A percentile compares a stretch with the other conserved stretches of the same genome.
Evolutionary conservation across 92 coral and sea anemone genomes (phyloP).

Genomic region (Hydrozoanthus gracilis): DNA sequence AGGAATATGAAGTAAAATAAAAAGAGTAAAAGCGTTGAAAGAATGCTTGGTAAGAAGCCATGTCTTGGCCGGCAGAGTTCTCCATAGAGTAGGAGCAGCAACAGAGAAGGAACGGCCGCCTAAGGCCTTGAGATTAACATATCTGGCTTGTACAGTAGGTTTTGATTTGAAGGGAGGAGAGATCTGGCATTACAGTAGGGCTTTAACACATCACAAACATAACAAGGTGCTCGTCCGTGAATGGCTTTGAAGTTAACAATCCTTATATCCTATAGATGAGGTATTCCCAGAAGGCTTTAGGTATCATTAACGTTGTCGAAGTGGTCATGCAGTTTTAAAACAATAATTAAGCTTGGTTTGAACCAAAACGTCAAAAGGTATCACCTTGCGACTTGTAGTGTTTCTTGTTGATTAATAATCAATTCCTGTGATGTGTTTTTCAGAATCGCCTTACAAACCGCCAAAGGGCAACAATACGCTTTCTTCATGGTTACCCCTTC

Average conservation of each 20-base stretch:
- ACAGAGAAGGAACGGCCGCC: too few species aligned
- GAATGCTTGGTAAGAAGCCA: neutral
- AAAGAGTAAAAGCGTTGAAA: neutral
- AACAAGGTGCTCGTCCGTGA: neutral
- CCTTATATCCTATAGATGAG: neutral
- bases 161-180: neutral
- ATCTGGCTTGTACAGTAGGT: too few species aligned
- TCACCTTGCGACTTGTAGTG: neutral
- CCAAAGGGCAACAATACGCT: neutral
- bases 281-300: neutral
- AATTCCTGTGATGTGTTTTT: neutral
- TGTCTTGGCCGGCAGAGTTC: neutral
- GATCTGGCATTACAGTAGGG: neutral
- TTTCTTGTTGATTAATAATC: neutral
- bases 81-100: too few species aligned
- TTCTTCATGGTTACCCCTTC: conserved; percentile 19
- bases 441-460: conserved; percentile 30
- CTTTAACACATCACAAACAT: neutral
- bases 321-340: neutral
- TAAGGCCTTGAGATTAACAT: neutral
- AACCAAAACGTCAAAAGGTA: neutral
- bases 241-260: neutral
- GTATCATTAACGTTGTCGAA: neutral
- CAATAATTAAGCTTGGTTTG: neutral
- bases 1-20: neutral